These are phyloP conservation scores for Lamprologus tigripictilis DNA, from an alignment of 2,113 vertebrate species.

Conservation along the genomic window DNA sequence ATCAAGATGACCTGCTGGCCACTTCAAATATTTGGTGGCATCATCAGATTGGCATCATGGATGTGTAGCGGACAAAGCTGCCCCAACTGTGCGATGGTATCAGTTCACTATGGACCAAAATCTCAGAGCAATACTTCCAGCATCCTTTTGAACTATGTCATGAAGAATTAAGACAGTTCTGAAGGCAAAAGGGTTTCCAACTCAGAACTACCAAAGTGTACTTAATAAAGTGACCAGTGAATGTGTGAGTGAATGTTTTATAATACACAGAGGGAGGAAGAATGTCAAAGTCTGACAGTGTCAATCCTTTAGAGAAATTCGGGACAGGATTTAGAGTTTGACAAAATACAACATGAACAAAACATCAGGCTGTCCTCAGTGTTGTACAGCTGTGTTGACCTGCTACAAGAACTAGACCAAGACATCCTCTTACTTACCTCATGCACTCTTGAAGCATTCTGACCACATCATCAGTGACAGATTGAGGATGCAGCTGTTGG, in stretches of 20 bases:
- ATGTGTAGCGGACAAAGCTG: neutral
- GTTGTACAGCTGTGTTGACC: neutral
- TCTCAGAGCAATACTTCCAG: neutral
- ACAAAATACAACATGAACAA: neutral
- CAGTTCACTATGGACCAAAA: neutral
- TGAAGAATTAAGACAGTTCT: neutral
- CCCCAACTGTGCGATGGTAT: neutral
- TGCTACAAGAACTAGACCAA: neutral
- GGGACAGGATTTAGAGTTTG: neutral
- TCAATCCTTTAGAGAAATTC: neutral
- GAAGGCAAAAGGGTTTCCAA: neutral
- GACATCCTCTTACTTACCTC: neutral
- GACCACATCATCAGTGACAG: neutral
- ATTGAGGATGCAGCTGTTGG: neutral
- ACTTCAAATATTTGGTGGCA: neutral
- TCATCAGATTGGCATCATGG: neutral
- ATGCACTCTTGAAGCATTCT: neutral
- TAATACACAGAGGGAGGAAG: neutral
- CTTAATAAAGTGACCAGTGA: neutral
- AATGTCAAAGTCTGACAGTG: neutral
- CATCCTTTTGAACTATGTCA: neutral
- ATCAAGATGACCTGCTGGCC: neutral
- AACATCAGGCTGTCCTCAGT: neutral
- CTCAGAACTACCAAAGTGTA: neutral
- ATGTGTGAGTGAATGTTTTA: neutral